Evolutionary conservation across 2,113 vertebrate genomes (phyloP), one percentile per base, ranked within the genome.

Genomic region (Apaloderma vittatum): DNA sequence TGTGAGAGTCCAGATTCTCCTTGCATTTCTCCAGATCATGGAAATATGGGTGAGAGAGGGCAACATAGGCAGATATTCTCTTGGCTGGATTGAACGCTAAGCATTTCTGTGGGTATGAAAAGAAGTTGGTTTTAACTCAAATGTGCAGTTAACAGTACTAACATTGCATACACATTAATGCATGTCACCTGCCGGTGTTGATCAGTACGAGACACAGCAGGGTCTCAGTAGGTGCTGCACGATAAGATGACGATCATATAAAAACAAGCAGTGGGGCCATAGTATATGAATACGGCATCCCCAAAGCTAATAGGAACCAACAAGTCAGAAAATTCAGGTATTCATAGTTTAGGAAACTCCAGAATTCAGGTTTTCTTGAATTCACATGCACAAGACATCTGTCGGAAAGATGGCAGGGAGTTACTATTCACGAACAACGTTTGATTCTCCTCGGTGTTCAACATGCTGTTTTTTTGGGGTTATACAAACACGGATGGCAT

Each of bases 1-100:
- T 98, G 63, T 98, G 99, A 71, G 98, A 98, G 91, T 99, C 99
- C 97, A 98, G 94, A 86, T 96, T 99, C 92, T 99, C 98, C 97
- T 98, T 99, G 98, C 97, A 97, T 94, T 99, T 99, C 98, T 99
- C 99, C 97, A 99, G 97, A 40, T 99, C 99, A 45, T 99, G 99
- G 97, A 99, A 99, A 97, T 99, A 99, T 1, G 99, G 98, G 93
- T 99, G 99, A 97, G 98, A 99, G 89, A 99, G 98, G n/a, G 99
- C 99, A 80, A 98, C 97, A 57, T 99, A 99, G 26, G 99, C 99
- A 11, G 99, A 99, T 98, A 99, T 99, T 96, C 99, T 99, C 97
- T 99, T 99, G 96, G 98, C 98, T 78, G 99, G 99, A 92, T 99
- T 99, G 97, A 99, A 99, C 3, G 98, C 98, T 92, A 99, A 98